Evolutionary conservation across 2,888 invertebrate genomes (phyloP).

Genomic region (Leptinotarsa tumamoca): DNA sequence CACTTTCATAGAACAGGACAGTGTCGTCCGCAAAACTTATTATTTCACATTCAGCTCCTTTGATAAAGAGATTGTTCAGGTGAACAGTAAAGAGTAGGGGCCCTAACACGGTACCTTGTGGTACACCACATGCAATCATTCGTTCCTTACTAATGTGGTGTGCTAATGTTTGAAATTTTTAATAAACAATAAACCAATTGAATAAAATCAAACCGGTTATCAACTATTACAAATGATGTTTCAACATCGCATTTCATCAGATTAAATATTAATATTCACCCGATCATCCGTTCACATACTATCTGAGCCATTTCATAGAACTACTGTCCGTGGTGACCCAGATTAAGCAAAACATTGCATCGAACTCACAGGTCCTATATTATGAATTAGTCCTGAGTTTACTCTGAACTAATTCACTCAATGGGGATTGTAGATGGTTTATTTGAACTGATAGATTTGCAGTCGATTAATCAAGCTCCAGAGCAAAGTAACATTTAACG

Average conservation of each 20-base stretch:
- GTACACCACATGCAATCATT: too few species aligned
- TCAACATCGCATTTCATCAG: not conserved
- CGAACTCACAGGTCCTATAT: conserved; percentile 17
- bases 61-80: too few species aligned
- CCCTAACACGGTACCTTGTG: too few species aligned
- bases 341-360: conserved; percentile 13
- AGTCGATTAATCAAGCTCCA: conserved; percentile 42
- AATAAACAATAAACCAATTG: too few species aligned
- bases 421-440: conserved; percentile 38
- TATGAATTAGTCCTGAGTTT: conserved; percentile 43
- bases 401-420: conserved; percentile 40
- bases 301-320: too few species aligned
- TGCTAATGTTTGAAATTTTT: too few species aligned
- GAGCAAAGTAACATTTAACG: conserved; percentile 39
- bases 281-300: not conserved
- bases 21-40: too few species aligned
- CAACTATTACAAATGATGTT: not conserved
- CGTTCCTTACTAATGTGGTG: too few species aligned
- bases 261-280: not conserved
- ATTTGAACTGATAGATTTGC: conserved; percentile 44
- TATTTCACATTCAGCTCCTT: too few species aligned
- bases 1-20: too few species aligned
- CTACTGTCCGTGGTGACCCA: conserved; percentile 2
- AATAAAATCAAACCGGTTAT: too few species aligned
- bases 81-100: too few species aligned